Conservation (phyloP, 2,888 invertebrate genomes). For the Plemyria rubiginata region DNA sequence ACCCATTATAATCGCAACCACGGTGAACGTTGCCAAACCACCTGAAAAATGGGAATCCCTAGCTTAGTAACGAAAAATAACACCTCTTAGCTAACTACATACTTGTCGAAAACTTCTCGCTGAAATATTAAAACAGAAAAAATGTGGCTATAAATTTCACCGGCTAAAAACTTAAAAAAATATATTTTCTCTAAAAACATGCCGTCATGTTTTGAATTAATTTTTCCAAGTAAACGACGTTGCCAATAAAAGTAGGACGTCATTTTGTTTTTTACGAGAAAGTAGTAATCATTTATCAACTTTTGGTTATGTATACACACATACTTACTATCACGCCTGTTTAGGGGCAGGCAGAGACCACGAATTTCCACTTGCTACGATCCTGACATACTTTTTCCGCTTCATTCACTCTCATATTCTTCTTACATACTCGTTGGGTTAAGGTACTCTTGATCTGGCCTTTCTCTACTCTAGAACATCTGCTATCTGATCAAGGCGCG, state of each 20-base stretch:
- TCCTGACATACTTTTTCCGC: too few relatives aligned
- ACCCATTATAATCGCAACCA: background rate
- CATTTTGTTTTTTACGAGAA: too few relatives aligned
- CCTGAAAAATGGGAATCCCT: background rate
- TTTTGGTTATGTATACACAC: too few relatives aligned
- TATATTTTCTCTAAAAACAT: conserved; percentile 20
- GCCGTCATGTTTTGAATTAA: conserved; percentile 59
- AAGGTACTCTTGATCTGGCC: too few relatives aligned
- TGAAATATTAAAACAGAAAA: conserved; percentile 21
- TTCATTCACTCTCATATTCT: too few relatives aligned
- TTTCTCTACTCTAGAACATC: too few relatives aligned
- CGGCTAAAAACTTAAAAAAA: conserved; percentile 23
- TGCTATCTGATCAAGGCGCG: too few relatives aligned
- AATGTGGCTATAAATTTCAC: conserved; percentile 15
- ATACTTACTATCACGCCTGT: too few relatives aligned
- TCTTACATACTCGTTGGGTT: too few relatives aligned
- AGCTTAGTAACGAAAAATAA: background rate
- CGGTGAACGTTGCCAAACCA: background rate
- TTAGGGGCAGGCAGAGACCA: too few relatives aligned
- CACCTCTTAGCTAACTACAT: conserved; percentile 28
- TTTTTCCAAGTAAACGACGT: conserved; percentile 42
- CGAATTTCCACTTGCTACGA: too few relatives aligned
- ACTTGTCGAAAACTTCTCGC: conserved; percentile 13
- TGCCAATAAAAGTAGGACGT: background rate
- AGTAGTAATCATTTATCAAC: too few relatives aligned